Percentiles rank a stretch among this genome's conserved stretches.
Conservation (phyloP, 2,113 vertebrate genomes). For the Opisthocomus hoazin region DNA sequence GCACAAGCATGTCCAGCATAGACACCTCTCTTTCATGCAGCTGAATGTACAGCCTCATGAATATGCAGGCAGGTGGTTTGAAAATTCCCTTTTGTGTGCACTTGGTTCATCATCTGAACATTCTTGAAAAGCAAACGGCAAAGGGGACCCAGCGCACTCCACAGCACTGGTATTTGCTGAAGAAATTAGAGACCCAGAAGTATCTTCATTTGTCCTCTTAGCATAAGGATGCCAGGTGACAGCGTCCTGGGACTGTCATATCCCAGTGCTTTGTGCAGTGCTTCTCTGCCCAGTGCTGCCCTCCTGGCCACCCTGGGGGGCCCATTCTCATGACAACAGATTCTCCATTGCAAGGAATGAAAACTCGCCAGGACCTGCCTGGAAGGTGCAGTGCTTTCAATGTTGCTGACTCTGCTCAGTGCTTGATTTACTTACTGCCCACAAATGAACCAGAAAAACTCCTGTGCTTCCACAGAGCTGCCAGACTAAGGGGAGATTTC, state of each 20-base stretch:
- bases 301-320: fast-evolving
- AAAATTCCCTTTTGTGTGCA: not conserved
- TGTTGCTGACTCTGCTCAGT: not conserved
- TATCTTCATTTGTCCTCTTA: not conserved
- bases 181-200: not conserved
- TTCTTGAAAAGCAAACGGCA: not conserved
- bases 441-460: not conserved
- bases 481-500: not conserved
- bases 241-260: not conserved
- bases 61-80: not conserved
- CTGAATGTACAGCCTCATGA: not conserved
- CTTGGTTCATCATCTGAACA: fast-evolving
- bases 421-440: not conserved
- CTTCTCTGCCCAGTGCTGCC: not conserved
- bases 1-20: not conserved
- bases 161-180: not conserved
- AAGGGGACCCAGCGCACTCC: no score
- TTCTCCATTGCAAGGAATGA: not conserved
- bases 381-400: not conserved
- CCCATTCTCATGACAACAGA: not conserved
- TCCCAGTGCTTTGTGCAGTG: not conserved
- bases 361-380: not conserved
- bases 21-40: not conserved
- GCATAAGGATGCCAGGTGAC: not conserved
- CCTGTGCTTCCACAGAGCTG: not conserved